Percentiles rank a stretch among this genome's conserved stretches.
Conservation (phyloP, 2,797 vertebrate genomes). For the Acipenser transmontanus region DNA sequence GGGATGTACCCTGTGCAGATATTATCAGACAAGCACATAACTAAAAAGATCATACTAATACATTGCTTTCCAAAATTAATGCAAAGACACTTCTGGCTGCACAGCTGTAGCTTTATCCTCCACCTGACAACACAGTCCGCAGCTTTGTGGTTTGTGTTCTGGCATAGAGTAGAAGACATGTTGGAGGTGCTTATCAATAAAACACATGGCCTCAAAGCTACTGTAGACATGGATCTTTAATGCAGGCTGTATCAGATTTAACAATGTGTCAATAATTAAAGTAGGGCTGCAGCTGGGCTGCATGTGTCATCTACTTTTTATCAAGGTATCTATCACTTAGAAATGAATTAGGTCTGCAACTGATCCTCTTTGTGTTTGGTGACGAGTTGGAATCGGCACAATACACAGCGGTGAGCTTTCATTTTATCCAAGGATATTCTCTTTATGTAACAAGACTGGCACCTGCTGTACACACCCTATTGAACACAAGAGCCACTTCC, state of each 20-base stretch:
- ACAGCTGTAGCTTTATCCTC: no score
- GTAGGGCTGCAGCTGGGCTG: not conserved
- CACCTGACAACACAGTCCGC: no score
- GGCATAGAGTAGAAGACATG: no score
- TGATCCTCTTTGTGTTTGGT: slow-evolving; percentile 3
- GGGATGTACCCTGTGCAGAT: no score
- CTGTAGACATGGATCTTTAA: slow-evolving; percentile 31
- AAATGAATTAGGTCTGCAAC: slow-evolving; percentile 31
- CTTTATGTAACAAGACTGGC: not conserved
- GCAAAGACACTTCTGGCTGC: no score
- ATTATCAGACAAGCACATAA: no score
- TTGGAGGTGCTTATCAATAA: slow-evolving; percentile 12
- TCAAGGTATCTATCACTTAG: slow-evolving; percentile 15
- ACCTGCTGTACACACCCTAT: not conserved
- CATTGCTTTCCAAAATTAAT: no score
- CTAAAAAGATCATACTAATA: no score
- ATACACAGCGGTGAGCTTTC: not conserved
- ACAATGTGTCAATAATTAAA: slow-evolving; percentile 49
- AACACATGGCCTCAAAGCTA: slow-evolving; percentile 11
- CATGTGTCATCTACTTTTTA: slow-evolving; percentile 20
- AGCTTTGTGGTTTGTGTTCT: no score
- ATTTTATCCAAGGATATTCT: not conserved
- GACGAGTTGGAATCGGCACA: not conserved
- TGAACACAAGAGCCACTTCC: no score
- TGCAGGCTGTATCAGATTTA: slow-evolving; percentile 29